phyloP scores from a whole-genome alignment of 2,113 vertebrate genomes.

The Esox niger region DNA sequence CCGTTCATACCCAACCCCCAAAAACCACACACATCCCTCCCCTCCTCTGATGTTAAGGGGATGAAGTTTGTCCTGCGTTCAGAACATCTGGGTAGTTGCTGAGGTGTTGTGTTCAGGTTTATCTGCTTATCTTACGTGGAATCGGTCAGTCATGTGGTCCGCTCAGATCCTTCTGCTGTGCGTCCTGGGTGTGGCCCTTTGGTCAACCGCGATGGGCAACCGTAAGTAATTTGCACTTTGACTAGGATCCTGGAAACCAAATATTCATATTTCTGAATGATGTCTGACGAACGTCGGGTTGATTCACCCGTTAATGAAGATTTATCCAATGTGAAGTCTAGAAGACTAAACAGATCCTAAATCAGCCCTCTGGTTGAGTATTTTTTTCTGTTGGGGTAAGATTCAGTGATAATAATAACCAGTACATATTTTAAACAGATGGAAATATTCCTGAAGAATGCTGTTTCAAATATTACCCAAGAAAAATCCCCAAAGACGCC shows the following conservation, averaged over 20 bases:
- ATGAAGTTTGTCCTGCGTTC: background rate
- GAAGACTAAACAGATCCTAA: no score
- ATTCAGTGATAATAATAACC: no score
- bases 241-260: no score
- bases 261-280: no score
- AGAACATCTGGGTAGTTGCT: background rate
- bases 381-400: no score
- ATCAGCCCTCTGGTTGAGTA: no score
- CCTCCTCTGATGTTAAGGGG: slow-evolving; percentile 19
- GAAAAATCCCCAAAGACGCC: rapidly evolving
- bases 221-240: slow-evolving; percentile 33
- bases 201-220: slow-evolving; percentile 17
- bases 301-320: no score
- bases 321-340: no score
- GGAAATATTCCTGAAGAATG: slow-evolving; percentile 22
- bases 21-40: slow-evolving; percentile 8
- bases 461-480: slow-evolving; percentile 42
- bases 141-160: slow-evolving; percentile 38
- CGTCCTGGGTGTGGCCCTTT: slow-evolving; percentile 40
- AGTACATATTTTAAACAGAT: slow-evolving; percentile 11
- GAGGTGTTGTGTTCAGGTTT: background rate
- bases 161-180: slow-evolving; percentile 46
- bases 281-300: no score
- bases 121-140: background rate
- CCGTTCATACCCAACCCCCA: slow-evolving; percentile 25